Conservation (phyloP, 2,888 invertebrate genomes). For the Stictocephala bisonia region DNA sequence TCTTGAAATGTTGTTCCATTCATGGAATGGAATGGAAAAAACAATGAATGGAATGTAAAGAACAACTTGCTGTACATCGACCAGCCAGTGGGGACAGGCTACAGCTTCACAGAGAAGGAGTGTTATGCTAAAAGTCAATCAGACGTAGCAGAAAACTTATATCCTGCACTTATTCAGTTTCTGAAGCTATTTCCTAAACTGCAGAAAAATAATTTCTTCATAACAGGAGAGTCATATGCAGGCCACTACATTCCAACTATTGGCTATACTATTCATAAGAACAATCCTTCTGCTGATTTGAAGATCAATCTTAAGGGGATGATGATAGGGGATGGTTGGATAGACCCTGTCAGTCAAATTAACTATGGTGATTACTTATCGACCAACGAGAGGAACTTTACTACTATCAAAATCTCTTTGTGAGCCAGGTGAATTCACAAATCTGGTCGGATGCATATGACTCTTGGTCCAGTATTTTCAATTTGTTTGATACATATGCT, state of each 20-base stretch:
- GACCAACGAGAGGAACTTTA: conserved; percentile 73
- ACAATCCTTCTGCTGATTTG: conserved; percentile 69
- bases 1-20: too few relatives aligned
- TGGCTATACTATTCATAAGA: conserved; percentile 77
- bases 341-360: conserved; percentile 82
- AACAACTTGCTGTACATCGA: conserved; percentile 89
- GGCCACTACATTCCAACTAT: conserved; percentile 85
- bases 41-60: conserved; percentile 83
- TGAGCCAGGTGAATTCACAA: conserved; percentile 71
- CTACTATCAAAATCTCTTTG: conserved; percentile 70
- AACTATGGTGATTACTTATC: conserved; percentile 81
- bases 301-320: conserved; percentile 79
- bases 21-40: too few relatives aligned
- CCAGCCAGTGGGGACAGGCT: conserved; percentile 92
- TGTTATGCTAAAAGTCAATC: conserved; percentile 65
- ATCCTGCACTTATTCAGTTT: conserved; percentile 81
- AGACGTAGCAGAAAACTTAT: conserved; percentile 73
- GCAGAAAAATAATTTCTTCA: conserved; percentile 80
- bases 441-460: conserved; percentile 78
- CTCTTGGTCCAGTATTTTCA: conserved; percentile 76
- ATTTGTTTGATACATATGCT: conserved; percentile 61
- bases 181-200: conserved; percentile 83
- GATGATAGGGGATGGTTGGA: conserved; percentile 83
- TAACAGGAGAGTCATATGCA: conserved; percentile 90
- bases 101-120: conserved; percentile 83